Base-by-base conservation (phyloP, 2,797 vertebrate species). In the Anas bernieri region DNA sequence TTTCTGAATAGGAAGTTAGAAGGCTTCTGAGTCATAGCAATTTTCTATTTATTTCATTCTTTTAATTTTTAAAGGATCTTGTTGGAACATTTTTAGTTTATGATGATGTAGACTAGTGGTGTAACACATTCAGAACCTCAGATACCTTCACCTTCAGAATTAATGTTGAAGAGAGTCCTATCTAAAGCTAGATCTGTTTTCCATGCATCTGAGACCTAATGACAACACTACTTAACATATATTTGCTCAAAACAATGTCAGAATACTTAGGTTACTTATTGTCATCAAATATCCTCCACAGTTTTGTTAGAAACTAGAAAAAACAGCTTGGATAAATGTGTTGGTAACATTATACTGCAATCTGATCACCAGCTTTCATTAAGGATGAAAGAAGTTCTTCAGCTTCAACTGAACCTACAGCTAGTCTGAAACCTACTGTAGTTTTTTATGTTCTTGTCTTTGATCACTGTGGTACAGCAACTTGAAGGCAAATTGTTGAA, bases 81-180 rank as follows among this genome's bases (percentile, higher is more conserved):
- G 6, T 43, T 89, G 68, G 64, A 91, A 93, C 11, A 54, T 59
- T 83, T 92, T 80, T 88, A 67, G n/a, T 86, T 90, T 68, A 6
- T 79, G 61, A 45, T 70, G 83, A 58, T 59, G 50, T 5, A 88
- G 33, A 39, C 31, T 46, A 17, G 39, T 75, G 73, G 16, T 90
- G 63, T 31, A 70, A 76, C 74, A 87, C 26, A 90, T 88, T 80
- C 67, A 90, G 73, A 92, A 79, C 81, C 86, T 84, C 33, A 52
- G 83, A 86, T 68, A 77, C 52, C 20, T 69, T 75, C 64, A 74
- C 61, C 69, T 83, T 80, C 64, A 90, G 69, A 92, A 74, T 64
- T 25, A 63, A 45, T 62, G 45, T 48, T 58, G 72, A 92, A 68
- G 45, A 80, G 52, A 64, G 35, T 11, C 3, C 0, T 85, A 37